Conservation (phyloP, 2,797 vertebrate genomes). For the Syngnathus acus region DNA sequence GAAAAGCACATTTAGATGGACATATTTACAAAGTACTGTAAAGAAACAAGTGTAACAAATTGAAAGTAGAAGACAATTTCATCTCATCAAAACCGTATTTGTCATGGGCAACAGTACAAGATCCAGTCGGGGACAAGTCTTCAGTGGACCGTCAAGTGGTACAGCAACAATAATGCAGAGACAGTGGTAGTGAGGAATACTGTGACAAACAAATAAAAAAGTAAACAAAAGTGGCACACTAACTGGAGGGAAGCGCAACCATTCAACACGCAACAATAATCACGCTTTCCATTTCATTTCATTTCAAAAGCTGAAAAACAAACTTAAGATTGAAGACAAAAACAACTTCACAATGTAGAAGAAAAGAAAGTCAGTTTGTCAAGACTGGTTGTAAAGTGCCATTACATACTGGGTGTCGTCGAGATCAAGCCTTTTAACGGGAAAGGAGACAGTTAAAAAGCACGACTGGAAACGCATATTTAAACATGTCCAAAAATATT, state of each 20-base stretch:
- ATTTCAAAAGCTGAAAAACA: slow-evolving; percentile 20
- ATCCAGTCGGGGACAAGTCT: slow-evolving; percentile 27
- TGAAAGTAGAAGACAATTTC: slow-evolving; percentile 17
- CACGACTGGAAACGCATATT: slow-evolving; percentile 22
- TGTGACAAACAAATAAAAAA: slow-evolving; percentile 28
- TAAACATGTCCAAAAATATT: slow-evolving; percentile 21
- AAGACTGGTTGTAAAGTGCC: slow-evolving; percentile 31
- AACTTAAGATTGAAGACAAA: slow-evolving; percentile 42
- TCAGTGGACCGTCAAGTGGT: slow-evolving; percentile 42
- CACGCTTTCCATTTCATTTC: slow-evolving; percentile 11
- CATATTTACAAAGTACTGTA: slow-evolving; percentile 54
- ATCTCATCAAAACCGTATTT: slow-evolving; percentile 34
- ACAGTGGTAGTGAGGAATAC: slow-evolving; percentile 24
- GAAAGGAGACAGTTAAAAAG: slow-evolving; percentile 15
- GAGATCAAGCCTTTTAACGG: slow-evolving; percentile 19
- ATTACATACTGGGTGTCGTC: slow-evolving; percentile 34
- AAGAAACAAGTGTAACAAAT: slow-evolving; percentile 38
- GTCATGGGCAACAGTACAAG: slow-evolving; percentile 42
- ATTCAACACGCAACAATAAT: slow-evolving; percentile 29
- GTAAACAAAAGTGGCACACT: slow-evolving; percentile 16
- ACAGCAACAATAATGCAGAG: slow-evolving; percentile 42
- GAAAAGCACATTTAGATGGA: slow-evolving; percentile 43
- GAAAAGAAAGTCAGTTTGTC: slow-evolving; percentile 32
- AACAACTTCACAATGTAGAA: slow-evolving; percentile 61
- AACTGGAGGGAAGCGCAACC: slow-evolving; percentile 22